A percentile compares a stretch with the other conserved stretches of the same genome.
Conservation (phyloP, 2,888 invertebrate species). For the Corbicula japonica region DNA sequence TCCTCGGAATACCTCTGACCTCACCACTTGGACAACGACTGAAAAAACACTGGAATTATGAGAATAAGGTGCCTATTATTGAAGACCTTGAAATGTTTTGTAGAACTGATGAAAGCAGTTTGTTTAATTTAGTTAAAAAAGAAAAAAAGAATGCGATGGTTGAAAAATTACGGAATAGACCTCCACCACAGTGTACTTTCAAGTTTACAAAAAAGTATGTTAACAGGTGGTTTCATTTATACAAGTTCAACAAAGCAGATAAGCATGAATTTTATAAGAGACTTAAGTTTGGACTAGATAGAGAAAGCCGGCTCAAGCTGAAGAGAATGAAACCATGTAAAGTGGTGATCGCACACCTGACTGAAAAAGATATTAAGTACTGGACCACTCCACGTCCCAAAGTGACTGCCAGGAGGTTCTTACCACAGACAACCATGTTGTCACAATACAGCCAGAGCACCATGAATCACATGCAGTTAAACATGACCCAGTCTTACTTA, state of each 20-base stretch:
- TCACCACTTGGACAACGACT: conserved; percentile 77
- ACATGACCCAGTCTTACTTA: not conserved
- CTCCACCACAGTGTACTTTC: conserved; percentile 71
- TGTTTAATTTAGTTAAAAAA: conserved; percentile 15
- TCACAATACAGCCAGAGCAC: conserved; percentile 9
- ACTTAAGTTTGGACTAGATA: conserved; percentile 66
- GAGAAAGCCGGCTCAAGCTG: conserved; percentile 54
- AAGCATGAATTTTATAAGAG: conserved; percentile 61
- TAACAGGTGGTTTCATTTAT: conserved; percentile 69
- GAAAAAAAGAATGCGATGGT: conserved; percentile 49
- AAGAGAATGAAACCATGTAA: conserved; percentile 60
- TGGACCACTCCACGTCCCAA: conserved; percentile 64
- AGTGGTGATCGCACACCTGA: conserved; percentile 62
- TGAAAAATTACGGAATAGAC: conserved; percentile 72
- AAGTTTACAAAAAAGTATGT: conserved; percentile 69
- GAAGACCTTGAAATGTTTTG: conserved; percentile 69
- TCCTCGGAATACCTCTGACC: conserved; percentile 58
- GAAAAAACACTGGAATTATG: conserved; percentile 72
- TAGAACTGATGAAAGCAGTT: conserved; percentile 44
- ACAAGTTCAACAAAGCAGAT: conserved; percentile 73
- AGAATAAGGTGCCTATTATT: conserved; percentile 66
- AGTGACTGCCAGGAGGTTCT: conserved; percentile 3
- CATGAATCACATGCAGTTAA: conserved; percentile 11
- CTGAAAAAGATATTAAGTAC: conserved; percentile 63
- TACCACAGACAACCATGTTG: conserved; percentile 14